Evolutionary conservation across 2,797 vertebrate genomes (phyloP), one percentile per base, ranked within the genome.

Genomic region (Rhynchotus rufescens): DNA sequence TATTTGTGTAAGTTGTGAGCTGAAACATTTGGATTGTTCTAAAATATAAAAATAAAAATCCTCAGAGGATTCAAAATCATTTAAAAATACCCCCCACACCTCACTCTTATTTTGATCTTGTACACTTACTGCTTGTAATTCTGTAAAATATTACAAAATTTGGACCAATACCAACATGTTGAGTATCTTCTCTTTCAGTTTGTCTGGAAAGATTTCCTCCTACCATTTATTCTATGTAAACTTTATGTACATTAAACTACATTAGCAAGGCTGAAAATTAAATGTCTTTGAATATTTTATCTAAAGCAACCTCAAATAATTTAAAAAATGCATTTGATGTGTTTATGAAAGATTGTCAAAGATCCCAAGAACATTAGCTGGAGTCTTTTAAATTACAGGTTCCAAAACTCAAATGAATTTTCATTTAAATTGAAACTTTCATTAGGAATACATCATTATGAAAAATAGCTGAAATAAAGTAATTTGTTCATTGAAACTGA

Each of bases 261-360:
- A 45, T 12, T 62, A 9, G 6, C 15, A 30, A 42, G 47, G 44
- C 6, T 74, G 23, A 6, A 81, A 11, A 65, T 54, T 2, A 80
- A 83, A 93, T 60, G 17, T 14, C 2, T 40, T 45, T n/a, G 6
- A 38, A 6, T 73, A 17, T 71, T 77, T 79, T 89, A 57, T 28
- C 15, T 49, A 61, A 76, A 40, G 9, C 21, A 64, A 73, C 2
- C 6, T 84, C 47, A 28, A 5, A 16, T 20, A 62, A 28, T 40
- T 38, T 0, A 19, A 56, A 47, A 61, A 44, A 30, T 21, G 8
- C 2, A 5, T 62, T 54, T 52, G 1, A 28, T 30, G 12, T 45
- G 40, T 47, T 60, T 79, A n/a, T 34, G 25, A 59, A 78, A 88
- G 4, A 7, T 65, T 6, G n/a, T 40, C 11, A 51, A 60, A 59